Percentiles rank a stretch among this genome's conserved stretches.
Conservation (phyloP, 2,113 vertebrate genomes). For the Callospermophilus lateralis region DNA sequence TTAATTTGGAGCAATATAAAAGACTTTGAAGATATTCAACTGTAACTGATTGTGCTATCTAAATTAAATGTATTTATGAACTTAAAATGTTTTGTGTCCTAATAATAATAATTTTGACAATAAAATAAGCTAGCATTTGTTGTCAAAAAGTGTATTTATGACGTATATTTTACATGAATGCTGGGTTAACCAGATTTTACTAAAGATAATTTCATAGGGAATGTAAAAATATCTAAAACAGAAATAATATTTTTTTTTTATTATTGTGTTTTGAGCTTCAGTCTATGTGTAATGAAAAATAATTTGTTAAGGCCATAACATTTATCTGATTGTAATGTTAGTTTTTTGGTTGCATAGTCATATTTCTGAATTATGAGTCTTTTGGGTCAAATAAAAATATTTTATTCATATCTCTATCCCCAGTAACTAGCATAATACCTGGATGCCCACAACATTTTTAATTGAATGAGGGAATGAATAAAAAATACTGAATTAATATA, state of each 20-base stretch:
- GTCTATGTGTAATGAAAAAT: not conserved
- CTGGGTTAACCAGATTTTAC: not conserved
- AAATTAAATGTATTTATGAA: slow-evolving; percentile 49
- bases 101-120: not conserved
- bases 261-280: not conserved
- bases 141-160: slow-evolving; percentile 9
- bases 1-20: slow-evolving; percentile 80
- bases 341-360: not conserved
- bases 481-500: not conserved
- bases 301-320: not conserved
- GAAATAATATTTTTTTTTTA: slow-evolving; percentile 11
- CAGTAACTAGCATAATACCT: not conserved
- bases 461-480: slow-evolving; percentile 10
- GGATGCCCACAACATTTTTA: slow-evolving; percentile 12
- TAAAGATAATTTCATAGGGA: slow-evolving; percentile 30
- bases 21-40: slow-evolving; percentile 72
- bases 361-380: slow-evolving; percentile 56
- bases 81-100: slow-evolving; percentile 37
- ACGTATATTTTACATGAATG: not conserved
- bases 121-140: slow-evolving; percentile 48
- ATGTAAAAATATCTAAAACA: slow-evolving; percentile 55
- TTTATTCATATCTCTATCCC: not conserved
- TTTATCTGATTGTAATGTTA: not conserved
- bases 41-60: slow-evolving; percentile 47
- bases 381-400: not conserved